Evolutionary conservation across 2,797 vertebrate genomes (phyloP), one percentile per base, ranked within the genome.

Genomic region (Gallirallus australis): DNA sequence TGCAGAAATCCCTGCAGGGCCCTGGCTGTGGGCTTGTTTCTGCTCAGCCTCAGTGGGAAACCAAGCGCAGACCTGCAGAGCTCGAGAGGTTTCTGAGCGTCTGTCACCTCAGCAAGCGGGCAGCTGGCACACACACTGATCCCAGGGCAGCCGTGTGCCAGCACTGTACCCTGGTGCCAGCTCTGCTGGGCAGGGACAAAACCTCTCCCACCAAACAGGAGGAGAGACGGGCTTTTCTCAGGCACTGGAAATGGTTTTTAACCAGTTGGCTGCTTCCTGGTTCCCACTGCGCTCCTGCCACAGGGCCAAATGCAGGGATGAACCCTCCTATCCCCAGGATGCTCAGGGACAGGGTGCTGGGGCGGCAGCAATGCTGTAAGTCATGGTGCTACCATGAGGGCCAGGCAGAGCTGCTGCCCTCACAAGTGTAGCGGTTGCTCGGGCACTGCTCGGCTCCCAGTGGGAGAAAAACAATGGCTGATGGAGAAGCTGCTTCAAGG

Each of bases 371-470:
- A 56, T 1, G 8, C 31, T 40, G n/a, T 20, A 27, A 27, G 35
- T 33, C 61, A 17, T 2, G 1, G 23, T 21, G 60, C 33, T 30
- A 4, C 59, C 14, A 1, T 0, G 6, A 2, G 65, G 27, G 47
- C 12, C 47, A 42, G 24, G 40, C 68, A 64, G 64, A 35, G 57
- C 71, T 19, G 7, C 5, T 0, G 2, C 27, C 39, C 42, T 28
- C 39, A 2, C 1, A 0, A 1, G 2, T 2, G 4, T 0, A 2
- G 39, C 3, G 2, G 15, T 47, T 1, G 2, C 54, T 19, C 1
- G 2, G 33, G 53, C 19, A 6, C 71, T 13, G 71, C 78, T 33
- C 1, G 0, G n/a, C 35, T 39, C 40, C 48, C 2, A 52, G 19
- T 0, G 0, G 37, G 30, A 21, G 25, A 31, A n/a, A 39, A 70